These are phyloP conservation scores for Hetaerina americana DNA, from an alignment of 1,140 invertebrate genomes.

Conservation along the genomic window DNA sequence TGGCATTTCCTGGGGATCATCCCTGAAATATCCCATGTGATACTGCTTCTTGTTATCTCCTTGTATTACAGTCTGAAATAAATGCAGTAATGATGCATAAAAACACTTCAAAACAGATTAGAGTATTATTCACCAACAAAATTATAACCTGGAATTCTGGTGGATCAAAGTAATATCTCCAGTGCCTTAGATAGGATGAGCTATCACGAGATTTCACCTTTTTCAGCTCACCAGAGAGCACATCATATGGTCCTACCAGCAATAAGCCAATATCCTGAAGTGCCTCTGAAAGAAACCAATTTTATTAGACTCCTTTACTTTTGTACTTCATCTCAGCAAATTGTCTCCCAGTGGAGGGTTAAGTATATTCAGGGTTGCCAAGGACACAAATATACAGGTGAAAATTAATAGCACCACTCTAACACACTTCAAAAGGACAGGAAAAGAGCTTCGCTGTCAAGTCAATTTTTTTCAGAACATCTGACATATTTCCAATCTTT, in stretches of 20 bases:
- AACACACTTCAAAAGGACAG: constrained; percentile 8
- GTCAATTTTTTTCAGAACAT: no score
- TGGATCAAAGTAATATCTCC: constrained; percentile 86
- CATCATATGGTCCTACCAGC: constrained; percentile 78
- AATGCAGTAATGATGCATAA: constrained; percentile 10
- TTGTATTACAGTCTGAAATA: constrained; percentile 51
- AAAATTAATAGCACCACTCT: no score
- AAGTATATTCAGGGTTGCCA: not conserved
- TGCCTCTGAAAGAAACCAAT: constrained; percentile 33
- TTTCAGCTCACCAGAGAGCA: constrained; percentile 53
- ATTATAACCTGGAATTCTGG: constrained; percentile 70
- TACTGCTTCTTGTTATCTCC: constrained; percentile 51
- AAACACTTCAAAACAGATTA: not conserved
- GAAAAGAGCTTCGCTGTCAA: no score
- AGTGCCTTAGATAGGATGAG: constrained; percentile 61
- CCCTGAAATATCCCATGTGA: constrained; percentile 83
- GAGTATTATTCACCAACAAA: constrained; percentile 5
- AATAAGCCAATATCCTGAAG: constrained; percentile 51
- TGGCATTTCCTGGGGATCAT: constrained; percentile 59
- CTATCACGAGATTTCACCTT: constrained; percentile 36
- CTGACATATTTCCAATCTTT: no score
- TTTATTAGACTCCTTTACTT: no score
- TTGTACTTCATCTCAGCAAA: no score
- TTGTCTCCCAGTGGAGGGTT: no score
- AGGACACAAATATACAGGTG: no score